A percentile compares a stretch with the other conserved stretches of the same genome.
Evolutionary conservation across 2,888 invertebrate species (phyloP).

Genomic region (Anthrax anthrax): DNA sequence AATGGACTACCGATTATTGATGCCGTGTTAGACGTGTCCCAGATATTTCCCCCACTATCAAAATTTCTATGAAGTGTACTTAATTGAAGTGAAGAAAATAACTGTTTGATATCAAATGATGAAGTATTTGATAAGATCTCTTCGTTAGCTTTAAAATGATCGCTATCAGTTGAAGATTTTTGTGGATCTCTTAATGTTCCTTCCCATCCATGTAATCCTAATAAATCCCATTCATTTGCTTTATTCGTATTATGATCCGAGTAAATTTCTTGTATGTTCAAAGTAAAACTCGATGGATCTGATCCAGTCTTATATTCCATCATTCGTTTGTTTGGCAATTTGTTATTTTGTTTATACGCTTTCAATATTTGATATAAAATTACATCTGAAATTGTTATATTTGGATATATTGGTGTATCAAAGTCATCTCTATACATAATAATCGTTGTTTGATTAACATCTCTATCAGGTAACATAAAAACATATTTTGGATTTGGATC

Average conservation of each 20-base stretch:
- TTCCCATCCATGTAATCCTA: slow-evolving; percentile 29
- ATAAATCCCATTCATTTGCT: slow-evolving; percentile 19
- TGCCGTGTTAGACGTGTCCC: slow-evolving; percentile 8
- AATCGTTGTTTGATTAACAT: slow-evolving; percentile 7
- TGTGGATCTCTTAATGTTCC: slow-evolving; percentile 15
- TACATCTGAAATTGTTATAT: slow-evolving; percentile 18
- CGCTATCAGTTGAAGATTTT: not conserved
- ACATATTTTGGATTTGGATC: slow-evolving; percentile 22
- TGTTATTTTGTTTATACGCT: not conserved
- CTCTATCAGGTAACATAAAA: slow-evolving; percentile 21
- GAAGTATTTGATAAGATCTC: not conserved
- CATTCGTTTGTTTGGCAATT: not conserved
- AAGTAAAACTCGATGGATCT: not conserved
- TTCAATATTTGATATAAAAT: not conserved
- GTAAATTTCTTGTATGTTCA: not conserved
- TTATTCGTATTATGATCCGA: not conserved
- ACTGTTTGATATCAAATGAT: not conserved
- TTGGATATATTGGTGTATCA: slow-evolving; percentile 26
- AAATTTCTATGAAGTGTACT: not conserved
- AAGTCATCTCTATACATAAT: slow-evolving; percentile 21
- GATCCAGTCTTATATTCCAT: too few relatives aligned
- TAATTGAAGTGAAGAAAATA: not conserved
- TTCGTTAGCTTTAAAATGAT: not conserved
- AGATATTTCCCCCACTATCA: slow-evolving; percentile 11
- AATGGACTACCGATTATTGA: too few relatives aligned